Conservation (phyloP, 1,140 invertebrate genomes). For the Hyphantria cunea region DNA sequence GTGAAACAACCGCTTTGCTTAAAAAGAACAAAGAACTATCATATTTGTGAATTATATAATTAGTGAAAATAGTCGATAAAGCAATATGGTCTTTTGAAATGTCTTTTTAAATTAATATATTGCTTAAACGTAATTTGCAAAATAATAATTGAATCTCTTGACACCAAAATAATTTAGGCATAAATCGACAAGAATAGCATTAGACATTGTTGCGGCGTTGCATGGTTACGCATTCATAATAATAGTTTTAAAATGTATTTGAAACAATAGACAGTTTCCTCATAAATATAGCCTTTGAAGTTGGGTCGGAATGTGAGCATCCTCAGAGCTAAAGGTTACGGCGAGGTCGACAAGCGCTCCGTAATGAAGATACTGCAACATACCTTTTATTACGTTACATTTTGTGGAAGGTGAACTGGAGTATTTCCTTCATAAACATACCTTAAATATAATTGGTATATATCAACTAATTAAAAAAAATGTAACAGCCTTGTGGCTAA, state of each 20-base stretch:
- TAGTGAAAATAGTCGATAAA: too few species aligned
- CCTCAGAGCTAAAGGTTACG: constrained; percentile 60
- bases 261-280: constrained; percentile 42
- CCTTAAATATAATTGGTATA: background rate
- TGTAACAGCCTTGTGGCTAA: too few species aligned
- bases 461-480: background rate
- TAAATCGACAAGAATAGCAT: too few species aligned
- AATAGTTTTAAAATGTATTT: constrained; percentile 27
- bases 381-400: constrained; percentile 37
- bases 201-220: too few species aligned
- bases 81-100: too few species aligned
- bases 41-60: too few species aligned
- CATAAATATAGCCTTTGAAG: constrained; percentile 48
- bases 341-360: constrained; percentile 44
- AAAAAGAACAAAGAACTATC: too few species aligned
- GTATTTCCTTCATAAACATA: constrained; percentile 21
- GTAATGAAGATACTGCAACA: constrained; percentile 30
- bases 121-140: too few species aligned
- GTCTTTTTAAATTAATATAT: too few species aligned
- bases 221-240: constrained; percentile 5
- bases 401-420: constrained; percentile 49
- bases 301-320: constrained; percentile 62
- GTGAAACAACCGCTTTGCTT: too few species aligned
- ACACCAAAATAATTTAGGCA: too few species aligned
- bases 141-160: too few species aligned